Evolutionary conservation across 2,113 vertebrate species (phyloP).

Genomic region (Vulpes lagopus): DNA sequence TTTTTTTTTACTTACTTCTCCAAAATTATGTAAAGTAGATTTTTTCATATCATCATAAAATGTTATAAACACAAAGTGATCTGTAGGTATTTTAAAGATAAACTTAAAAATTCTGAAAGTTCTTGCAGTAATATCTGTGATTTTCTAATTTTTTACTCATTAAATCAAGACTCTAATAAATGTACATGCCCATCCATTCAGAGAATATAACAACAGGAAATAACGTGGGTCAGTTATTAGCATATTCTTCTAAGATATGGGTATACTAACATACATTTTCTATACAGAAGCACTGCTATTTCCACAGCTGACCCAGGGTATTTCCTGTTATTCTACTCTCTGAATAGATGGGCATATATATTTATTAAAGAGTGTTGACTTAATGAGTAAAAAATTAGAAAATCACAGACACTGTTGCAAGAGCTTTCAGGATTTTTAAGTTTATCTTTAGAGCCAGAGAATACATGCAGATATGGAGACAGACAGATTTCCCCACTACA

Average conservation of each 20-base stretch:
- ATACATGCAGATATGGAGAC: background rate
- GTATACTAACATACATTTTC: constrained; percentile 12
- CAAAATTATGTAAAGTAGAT: constrained; percentile 38
- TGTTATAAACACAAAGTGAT: background rate
- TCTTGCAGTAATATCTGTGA: background rate
- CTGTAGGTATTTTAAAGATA: background rate
- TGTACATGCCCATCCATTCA: background rate
- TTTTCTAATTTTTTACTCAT: constrained; percentile 34
- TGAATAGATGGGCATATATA: background rate
- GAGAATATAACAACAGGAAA: background rate
- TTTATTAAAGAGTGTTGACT: background rate
- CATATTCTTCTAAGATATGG: constrained; percentile 33
- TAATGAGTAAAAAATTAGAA: constrained; percentile 27
- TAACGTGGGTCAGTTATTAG: constrained; percentile 7
- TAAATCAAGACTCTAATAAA: background rate
- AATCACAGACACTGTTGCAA: background rate
- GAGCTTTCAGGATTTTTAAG: constrained; percentile 18
- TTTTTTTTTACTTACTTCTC: constrained; percentile 51
- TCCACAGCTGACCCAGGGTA: constrained; percentile 18
- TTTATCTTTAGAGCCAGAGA: constrained; percentile 35
- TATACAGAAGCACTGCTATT: background rate
- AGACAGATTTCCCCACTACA: background rate
- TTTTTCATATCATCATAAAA: constrained; percentile 51
- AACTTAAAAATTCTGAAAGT: constrained; percentile 20
- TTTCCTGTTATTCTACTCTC: background rate